Evolutionary conservation across 2,113 vertebrate genomes (phyloP).

Genomic region (Atractosteus spatula): DNA sequence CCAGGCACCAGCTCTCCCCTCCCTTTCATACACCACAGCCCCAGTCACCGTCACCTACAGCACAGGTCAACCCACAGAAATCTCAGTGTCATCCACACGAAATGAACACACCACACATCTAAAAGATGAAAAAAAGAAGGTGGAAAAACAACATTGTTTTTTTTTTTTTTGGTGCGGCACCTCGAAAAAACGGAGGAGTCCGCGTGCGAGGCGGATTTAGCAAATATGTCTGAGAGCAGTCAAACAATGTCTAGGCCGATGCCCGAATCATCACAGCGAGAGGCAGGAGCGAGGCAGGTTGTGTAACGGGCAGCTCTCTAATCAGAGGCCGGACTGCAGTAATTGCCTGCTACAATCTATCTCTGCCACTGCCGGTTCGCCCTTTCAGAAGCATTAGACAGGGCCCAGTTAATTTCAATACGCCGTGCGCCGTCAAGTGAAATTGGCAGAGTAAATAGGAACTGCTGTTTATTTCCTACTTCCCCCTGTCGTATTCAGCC

Average conservation of each 20-base stretch:
- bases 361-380: constrained; percentile 32
- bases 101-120: too few species aligned
- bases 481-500: constrained; percentile 51
- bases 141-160: background rate
- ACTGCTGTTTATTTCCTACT: constrained; percentile 61
- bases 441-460: constrained; percentile 65
- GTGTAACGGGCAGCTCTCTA: constrained; percentile 49
- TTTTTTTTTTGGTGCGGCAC: background rate
- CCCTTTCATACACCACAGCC: too few species aligned
- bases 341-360: constrained; percentile 50
- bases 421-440: constrained; percentile 58
- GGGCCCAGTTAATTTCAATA: constrained; percentile 68
- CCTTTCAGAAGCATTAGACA: constrained; percentile 52
- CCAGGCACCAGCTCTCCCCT: too few species aligned
- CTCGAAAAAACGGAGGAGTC: constrained; percentile 6
- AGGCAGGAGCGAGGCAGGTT: constrained; percentile 38
- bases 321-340: constrained; percentile 44
- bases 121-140: constrained; percentile 11
- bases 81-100: too few species aligned
- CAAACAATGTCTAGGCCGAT: constrained; percentile 44
- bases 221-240: constrained; percentile 53
- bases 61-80: too few species aligned
- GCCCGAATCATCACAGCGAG: constrained; percentile 44
- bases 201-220: constrained; percentile 36
- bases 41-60: too few species aligned